Evolutionary conservation across 2,888 invertebrate genomes (phyloP).

Genomic region (Chirona hameri): DNA sequence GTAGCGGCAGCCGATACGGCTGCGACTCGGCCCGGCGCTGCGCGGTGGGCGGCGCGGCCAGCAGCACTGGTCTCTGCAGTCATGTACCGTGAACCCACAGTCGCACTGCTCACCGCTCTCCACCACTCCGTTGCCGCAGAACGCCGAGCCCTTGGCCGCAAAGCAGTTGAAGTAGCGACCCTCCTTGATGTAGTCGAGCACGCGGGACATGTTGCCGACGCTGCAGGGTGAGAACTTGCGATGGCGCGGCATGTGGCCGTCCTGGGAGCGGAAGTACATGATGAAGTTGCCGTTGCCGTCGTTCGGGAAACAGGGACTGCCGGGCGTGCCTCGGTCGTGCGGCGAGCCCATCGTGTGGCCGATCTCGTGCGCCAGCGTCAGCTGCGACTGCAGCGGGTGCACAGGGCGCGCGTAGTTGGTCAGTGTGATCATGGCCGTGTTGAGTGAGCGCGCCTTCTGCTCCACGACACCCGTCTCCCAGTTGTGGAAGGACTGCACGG

Average conservation of each 20-base stretch:
- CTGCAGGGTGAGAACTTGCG: background rate
- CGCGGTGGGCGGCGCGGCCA: background rate
- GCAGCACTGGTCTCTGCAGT: background rate
- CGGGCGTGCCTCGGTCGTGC: background rate
- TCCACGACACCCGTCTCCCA: background rate
- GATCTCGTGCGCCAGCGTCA: conserved; percentile 12
- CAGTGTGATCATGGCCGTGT: conserved; percentile 5
- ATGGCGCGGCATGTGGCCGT: background rate
- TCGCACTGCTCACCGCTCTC: background rate
- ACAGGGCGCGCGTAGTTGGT: background rate
- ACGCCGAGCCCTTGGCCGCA: background rate
- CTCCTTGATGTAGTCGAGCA: background rate
- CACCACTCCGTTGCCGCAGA: background rate
- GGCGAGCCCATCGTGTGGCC: conserved; percentile 6
- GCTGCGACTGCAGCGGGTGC: conserved; percentile 13
- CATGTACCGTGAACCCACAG: background rate
- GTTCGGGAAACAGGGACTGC: background rate
- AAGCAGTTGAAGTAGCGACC: background rate
- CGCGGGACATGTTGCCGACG: background rate
- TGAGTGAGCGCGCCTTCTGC: background rate
- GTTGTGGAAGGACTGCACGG: background rate
- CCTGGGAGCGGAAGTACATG: conserved; percentile 1
- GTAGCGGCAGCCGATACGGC: background rate
- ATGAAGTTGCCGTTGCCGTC: background rate
- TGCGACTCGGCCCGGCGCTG: too few species aligned